These are phyloP conservation scores for Melipona bicolor DNA, from an alignment of 2,888 invertebrate genomes.

Conservation along the genomic window DNA sequence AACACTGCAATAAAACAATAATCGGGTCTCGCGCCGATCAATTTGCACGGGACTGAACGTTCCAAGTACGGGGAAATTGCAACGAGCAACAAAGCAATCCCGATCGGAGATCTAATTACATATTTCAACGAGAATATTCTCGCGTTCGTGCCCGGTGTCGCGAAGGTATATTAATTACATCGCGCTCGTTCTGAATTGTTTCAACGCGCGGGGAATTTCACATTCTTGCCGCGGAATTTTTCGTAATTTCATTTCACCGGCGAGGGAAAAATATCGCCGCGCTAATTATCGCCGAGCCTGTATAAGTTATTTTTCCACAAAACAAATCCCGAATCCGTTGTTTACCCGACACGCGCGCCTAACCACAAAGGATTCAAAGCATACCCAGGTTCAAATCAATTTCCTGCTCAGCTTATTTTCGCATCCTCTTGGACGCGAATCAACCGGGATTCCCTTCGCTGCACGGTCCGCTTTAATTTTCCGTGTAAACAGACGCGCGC, in stretches of 20 bases:
- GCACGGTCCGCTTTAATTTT: background rate
- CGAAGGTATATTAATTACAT: conserved; percentile 11
- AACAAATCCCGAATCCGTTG: background rate
- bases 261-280: background rate
- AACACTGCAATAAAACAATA: background rate
- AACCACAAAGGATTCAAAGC: background rate
- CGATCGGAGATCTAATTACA: background rate
- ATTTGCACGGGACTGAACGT: background rate
- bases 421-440: background rate
- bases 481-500: background rate
- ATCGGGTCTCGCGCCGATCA: background rate
- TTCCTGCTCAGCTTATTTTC: background rate
- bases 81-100: background rate
- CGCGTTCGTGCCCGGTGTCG: background rate
- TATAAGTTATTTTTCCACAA: background rate
- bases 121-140: conserved; percentile 6
- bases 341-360: background rate
- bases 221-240: background rate
- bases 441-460: background rate
- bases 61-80: background rate
- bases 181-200: background rate
- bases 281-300: background rate
- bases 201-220: background rate
- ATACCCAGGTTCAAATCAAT: background rate
- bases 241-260: background rate